Base-by-base conservation (phyloP, 2,888 invertebrate genomes). In the Eupeodes latifasciatus region DNA sequence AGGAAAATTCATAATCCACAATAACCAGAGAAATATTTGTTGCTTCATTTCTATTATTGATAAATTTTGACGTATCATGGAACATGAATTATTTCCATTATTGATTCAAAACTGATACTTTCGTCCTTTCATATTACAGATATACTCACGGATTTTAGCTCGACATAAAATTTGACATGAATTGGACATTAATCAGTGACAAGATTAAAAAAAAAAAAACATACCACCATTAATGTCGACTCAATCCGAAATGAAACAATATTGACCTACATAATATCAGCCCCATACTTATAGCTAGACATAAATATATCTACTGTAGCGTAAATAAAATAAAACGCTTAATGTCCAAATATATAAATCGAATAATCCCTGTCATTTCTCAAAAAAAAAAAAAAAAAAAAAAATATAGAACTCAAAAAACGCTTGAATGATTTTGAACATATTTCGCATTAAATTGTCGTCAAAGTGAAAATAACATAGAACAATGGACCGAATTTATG, bases 401-500 rank as follows among this genome's bases (percentile, higher is more conserved):
- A 27, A 27, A 55, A 40, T 40, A 40, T 40, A 5, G 44, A 40
- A 40, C 19, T 16, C 16, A 12, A 40, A 40, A 71, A 55, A 71
- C 40, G 71, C 55, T 19, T 44, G 11, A 55, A 71, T 44, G 55
- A 71, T 71, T 71, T 71, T 55, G 16, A 19, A 71, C 71, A 55
- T 10, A 71, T 40, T 71, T 71, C 55, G 19, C 44, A 71, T 71
- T 71, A 44, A 71, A 55, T 71, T n/a, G 71, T 71, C 55, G 40
- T 71, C 71, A 71, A 67, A 55, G 40, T 55, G 19, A 53, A 66
- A 40, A 53, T 55, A 55, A 40, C 69, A 49, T 66, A 10, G 16
- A 62, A 16, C n/a, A 16, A 53, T 36, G 7, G 4, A 64, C 40
- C 40, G 9, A 40, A 40, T 40, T 7, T 9, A 40, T 40, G 40